Conservation (phyloP, 2,888 invertebrate species). For the Stenodera caucasica region DNA sequence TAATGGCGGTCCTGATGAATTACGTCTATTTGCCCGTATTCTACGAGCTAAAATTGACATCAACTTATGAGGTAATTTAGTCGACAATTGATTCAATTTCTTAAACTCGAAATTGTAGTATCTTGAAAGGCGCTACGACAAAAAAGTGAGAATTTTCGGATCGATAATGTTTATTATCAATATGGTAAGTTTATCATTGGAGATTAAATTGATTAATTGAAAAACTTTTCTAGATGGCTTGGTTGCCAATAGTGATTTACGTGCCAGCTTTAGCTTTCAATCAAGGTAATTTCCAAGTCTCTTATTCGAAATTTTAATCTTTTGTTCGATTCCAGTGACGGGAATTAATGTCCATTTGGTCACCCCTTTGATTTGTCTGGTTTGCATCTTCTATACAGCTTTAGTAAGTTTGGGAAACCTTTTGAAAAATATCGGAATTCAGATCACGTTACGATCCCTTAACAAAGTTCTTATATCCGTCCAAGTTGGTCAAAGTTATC, state of each 20-base stretch:
- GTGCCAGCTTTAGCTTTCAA: constrained; percentile 43
- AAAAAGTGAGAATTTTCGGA: constrained; percentile 69
- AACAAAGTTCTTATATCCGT: no score
- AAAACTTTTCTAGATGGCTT: constrained; percentile 60
- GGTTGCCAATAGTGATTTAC: constrained; percentile 75
- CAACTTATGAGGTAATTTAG: constrained; percentile 71
- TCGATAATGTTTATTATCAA: constrained; percentile 70
- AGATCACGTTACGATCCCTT: no score
- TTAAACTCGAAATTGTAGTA: constrained; percentile 68
- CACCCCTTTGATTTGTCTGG: constrained; percentile 78
- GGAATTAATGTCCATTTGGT: constrained; percentile 80
- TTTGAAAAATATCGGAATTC: constrained; percentile 18
- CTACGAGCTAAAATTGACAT: constrained; percentile 72
- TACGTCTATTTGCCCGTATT: constrained; percentile 74
- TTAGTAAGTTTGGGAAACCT: constrained; percentile 62
- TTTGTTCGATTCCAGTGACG: constrained; percentile 66
- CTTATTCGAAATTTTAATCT: not conserved
- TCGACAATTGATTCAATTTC: constrained; percentile 9
- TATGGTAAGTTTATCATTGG: constrained; percentile 60
- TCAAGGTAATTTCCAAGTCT: constrained; percentile 32
- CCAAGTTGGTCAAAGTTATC: no score
- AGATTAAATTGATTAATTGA: not conserved
- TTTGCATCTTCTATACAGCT: constrained; percentile 86
- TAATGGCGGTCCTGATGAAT: constrained; percentile 69
- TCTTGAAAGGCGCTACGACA: constrained; percentile 71